These are phyloP conservation scores for Melanotus villosus DNA, from an alignment of 2,888 invertebrate genomes.

Conservation along the genomic window DNA sequence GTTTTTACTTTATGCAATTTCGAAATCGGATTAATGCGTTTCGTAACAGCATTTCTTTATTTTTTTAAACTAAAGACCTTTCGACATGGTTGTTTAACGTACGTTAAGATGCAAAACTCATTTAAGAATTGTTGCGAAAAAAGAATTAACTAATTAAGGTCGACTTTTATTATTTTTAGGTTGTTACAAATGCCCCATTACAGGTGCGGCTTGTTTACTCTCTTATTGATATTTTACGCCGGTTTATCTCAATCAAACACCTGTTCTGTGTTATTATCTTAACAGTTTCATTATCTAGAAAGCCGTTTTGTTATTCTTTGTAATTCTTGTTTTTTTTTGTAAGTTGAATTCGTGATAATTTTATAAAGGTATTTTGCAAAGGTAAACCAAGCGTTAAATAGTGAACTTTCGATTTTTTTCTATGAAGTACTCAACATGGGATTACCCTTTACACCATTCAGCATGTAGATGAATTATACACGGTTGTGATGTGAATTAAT, in stretches of 20 bases:
- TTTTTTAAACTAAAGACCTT: neutral
- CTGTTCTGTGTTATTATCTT: no score
- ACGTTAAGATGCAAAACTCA: no score
- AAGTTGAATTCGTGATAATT: no score
- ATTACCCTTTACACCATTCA: neutral
- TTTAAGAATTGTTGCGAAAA: neutral
- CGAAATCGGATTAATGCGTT: conserved; percentile 11
- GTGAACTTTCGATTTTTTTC: neutral
- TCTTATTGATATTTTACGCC: neutral
- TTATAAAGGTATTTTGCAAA: no score
- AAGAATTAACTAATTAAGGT: neutral
- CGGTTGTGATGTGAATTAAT: conserved; percentile 16
- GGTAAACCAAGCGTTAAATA: no score
- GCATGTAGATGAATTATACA: conserved; percentile 10
- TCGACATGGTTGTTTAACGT: neutral
- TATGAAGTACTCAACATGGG: neutral
- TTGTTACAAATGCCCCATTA: neutral
- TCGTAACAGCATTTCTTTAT: conserved; percentile 2
- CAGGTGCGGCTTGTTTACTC: conserved; percentile 16
- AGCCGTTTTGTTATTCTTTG: no score
- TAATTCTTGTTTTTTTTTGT: no score
- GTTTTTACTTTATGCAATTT: neutral
- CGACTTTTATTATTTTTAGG: neutral
- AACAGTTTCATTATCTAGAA: no score
- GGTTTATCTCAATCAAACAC: conserved; percentile 12